These are phyloP conservation scores for Girardia tigrina DNA, from an alignment of 2,888 invertebrate species.

Conservation along the genomic window DNA sequence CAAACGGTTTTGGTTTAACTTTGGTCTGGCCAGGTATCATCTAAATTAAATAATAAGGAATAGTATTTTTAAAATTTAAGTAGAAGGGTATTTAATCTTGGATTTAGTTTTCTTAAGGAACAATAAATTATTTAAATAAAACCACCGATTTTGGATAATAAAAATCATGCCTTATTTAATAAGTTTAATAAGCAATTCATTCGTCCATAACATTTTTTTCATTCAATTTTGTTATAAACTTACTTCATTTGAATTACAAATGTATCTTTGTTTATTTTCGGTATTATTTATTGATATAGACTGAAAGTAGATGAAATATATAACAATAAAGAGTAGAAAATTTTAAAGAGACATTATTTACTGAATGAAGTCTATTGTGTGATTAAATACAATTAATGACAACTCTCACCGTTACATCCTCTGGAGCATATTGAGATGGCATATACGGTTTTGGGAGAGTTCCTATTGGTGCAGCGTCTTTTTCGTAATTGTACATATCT, in stretches of 20 bases:
- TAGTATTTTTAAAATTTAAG: too few relatives aligned
- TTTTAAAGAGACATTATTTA: too few relatives aligned
- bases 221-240: not conserved
- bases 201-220: not conserved
- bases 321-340: too few relatives aligned
- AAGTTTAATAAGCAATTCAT: not conserved
- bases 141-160: not conserved
- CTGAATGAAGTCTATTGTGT: too few relatives aligned
- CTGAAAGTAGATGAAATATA: too few relatives aligned
- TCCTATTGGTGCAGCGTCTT: not conserved
- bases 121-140: too few relatives aligned
- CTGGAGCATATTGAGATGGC: slow-evolving; percentile 19
- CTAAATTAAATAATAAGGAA: too few relatives aligned
- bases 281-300: not conserved
- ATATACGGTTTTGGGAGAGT: not conserved
- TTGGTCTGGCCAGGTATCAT: slow-evolving; percentile 5
- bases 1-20: not conserved
- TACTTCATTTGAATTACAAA: not conserved
- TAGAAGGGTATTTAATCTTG: too few relatives aligned
- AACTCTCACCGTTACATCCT: slow-evolving; percentile 1
- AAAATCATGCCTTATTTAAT: not conserved
- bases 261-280: not conserved
- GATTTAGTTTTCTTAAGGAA: too few relatives aligned
- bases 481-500: slow-evolving; percentile 6
- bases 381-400: too few relatives aligned